Evolutionary conservation across 2,888 invertebrate genomes (phyloP).

Genomic region (Adineta ricciae): DNA sequence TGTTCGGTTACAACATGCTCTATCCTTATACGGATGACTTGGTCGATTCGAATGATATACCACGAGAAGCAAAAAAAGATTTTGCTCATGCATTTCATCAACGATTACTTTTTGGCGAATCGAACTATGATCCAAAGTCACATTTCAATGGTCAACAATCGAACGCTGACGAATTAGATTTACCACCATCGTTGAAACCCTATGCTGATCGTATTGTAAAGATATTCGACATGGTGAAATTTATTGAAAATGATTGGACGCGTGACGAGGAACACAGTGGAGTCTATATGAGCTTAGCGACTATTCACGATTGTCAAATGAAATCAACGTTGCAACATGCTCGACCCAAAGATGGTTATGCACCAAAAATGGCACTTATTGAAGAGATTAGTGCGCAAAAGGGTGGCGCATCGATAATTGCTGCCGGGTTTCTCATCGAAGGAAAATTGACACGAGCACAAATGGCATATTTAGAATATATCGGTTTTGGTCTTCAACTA

Average conservation of each 20-base stretch:
- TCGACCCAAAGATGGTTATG: neutral
- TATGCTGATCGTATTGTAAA: neutral
- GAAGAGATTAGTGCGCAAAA: conserved; percentile 11
- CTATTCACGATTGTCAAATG: conserved; percentile 14
- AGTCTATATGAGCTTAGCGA: conserved; percentile 1
- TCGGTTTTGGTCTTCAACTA: conserved; percentile 13
- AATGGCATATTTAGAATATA: neutral
- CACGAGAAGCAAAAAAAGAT: neutral
- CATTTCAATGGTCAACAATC: conserved; percentile 14
- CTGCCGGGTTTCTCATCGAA: conserved; percentile 2
- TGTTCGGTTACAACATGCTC: conserved; percentile 13
- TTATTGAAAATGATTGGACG: neutral
- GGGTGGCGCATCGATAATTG: conserved; percentile 5
- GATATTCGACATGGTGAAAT: conserved; percentile 14
- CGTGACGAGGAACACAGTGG: neutral
- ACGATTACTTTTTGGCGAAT: neutral
- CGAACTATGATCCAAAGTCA: neutral
- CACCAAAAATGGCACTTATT: neutral
- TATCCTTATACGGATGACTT: conserved; percentile 9
- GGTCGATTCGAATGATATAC: neutral
- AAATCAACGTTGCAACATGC: conserved; percentile 14
- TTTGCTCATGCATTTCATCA: neutral
- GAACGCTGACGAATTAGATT: neutral
- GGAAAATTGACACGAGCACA: neutral
- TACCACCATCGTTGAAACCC: neutral